Evolutionary conservation across 2,113 vertebrate genomes (phyloP).

Genomic region (Taurulus bubalis): DNA sequence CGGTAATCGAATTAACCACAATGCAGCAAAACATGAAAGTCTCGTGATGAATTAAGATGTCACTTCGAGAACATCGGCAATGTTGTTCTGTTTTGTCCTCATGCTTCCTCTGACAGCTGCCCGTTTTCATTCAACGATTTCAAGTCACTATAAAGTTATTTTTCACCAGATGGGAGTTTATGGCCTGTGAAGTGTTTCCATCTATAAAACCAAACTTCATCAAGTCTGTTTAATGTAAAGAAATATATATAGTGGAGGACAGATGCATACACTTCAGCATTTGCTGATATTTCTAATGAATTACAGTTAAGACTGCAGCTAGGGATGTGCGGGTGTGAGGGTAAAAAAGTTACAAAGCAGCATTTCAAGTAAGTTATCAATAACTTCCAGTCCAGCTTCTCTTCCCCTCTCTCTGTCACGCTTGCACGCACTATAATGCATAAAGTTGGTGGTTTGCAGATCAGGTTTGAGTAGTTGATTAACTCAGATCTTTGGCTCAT

Average conservation of each 20-base stretch:
- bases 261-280: slow-evolving; percentile 15
- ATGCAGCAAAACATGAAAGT: slow-evolving; percentile 2
- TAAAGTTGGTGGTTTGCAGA: too few species aligned
- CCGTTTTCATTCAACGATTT: slow-evolving; percentile 51
- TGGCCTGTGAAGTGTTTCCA: background rate
- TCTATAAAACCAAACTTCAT: slow-evolving; percentile 10
- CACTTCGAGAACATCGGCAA: background rate
- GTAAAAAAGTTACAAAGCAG: too few species aligned
- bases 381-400: too few species aligned
- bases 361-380: too few species aligned
- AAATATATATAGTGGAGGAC: background rate
- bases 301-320: too few species aligned
- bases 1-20: background rate
- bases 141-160: slow-evolving; percentile 13
- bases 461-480: too few species aligned
- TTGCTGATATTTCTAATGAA: too few species aligned
- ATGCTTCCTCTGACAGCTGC: background rate
- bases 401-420: too few species aligned
- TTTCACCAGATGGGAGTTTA: slow-evolving; percentile 15
- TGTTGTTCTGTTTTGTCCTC: slow-evolving; percentile 9
- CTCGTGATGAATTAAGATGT: slow-evolving; percentile 31
- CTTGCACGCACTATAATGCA: too few species aligned
- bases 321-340: too few species aligned
- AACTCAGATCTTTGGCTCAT: too few species aligned
- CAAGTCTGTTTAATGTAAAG: background rate